Percentiles rank a stretch among this genome's conserved stretches.
phyloP scores from a whole-genome alignment of 2,888 invertebrate species.

The Ectobius pallidus region DNA sequence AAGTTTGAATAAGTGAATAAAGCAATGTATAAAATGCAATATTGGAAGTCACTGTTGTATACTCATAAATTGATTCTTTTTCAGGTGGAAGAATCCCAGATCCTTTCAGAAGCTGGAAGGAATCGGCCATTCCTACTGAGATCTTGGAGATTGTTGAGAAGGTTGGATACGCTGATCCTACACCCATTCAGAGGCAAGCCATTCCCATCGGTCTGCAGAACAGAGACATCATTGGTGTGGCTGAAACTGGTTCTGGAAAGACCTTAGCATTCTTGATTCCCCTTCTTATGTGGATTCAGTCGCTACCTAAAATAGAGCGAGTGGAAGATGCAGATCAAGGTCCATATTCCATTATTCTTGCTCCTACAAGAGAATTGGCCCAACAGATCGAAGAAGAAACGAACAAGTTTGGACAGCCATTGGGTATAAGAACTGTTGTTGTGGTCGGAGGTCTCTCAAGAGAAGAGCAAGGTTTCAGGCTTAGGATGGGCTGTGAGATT shows the following conservation, averaged over 20 bases:
- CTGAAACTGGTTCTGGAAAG: conserved; percentile 99
- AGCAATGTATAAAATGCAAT: too few species aligned
- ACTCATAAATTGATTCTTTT: too few species aligned
- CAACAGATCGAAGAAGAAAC: conserved; percentile 99
- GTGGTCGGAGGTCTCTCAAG: conserved; percentile 98
- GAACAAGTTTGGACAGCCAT: conserved; percentile 92
- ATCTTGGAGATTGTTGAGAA: conserved; percentile 92
- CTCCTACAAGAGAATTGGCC: conserved; percentile 98
- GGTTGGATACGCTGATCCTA: conserved; percentile 97
- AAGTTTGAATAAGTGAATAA: too few species aligned
- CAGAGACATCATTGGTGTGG: conserved; percentile 97
- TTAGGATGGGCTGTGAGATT: conserved; percentile 97
- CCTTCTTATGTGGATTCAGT: conserved; percentile 96
- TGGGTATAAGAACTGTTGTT: conserved; percentile 93
- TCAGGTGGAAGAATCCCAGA: conserved; percentile 92
- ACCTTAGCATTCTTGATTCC: conserved; percentile 98
- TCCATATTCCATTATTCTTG: conserved; percentile 98
- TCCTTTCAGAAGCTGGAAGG: conserved; percentile 94
- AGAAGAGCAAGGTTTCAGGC: conserved; percentile 97
- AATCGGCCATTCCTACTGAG: conserved; percentile 87
- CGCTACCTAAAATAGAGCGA: conserved; percentile 93
- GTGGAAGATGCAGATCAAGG: conserved; percentile 92
- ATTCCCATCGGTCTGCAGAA: conserved; percentile 95
- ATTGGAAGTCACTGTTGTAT: too few species aligned
- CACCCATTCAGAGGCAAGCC: conserved; percentile 98